phyloP scores from a whole-genome alignment of 2,113 vertebrate species.

The Hydrochoerus hydrochaeris region DNA sequence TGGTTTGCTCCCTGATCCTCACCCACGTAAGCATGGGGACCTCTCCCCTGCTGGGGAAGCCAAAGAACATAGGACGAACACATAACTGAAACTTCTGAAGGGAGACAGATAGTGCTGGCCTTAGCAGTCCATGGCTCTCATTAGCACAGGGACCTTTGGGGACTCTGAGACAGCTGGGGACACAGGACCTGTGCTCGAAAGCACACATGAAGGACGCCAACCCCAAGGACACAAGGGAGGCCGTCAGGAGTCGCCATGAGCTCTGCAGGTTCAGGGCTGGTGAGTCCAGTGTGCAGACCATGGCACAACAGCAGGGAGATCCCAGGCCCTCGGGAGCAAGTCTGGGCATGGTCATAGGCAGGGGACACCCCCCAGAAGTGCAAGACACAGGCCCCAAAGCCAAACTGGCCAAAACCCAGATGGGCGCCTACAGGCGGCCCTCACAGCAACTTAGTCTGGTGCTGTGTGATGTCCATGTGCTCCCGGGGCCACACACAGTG shows the following conservation, averaged over 20 bases:
- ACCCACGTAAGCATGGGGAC: neutral
- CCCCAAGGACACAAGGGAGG: neutral
- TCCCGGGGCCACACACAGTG: fast-evolving
- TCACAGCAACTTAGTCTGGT: fast-evolving
- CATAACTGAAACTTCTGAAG: neutral
- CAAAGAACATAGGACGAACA: conserved; percentile 51
- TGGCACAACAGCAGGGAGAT: neutral
- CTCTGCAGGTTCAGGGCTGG: neutral
- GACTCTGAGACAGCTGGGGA: neutral
- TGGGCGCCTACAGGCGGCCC: fast-evolving
- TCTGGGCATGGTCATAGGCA: neutral
- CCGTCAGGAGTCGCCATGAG: neutral
- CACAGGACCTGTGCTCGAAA: neutral
- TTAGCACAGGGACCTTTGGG: neutral
- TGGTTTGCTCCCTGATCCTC: neutral
- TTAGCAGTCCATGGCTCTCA: neutral
- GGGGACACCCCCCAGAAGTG: neutral
- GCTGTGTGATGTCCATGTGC: fast-evolving
- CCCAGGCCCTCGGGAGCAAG: neutral
- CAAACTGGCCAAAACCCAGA: neutral
- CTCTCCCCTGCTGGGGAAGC: neutral
- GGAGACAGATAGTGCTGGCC: neutral
- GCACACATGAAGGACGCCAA: fast-evolving
- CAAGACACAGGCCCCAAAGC: neutral
- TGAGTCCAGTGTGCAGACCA: neutral